phyloP scores from a whole-genome alignment of 2,888 invertebrate species.

The Lasioglossum zephyrum region DNA sequence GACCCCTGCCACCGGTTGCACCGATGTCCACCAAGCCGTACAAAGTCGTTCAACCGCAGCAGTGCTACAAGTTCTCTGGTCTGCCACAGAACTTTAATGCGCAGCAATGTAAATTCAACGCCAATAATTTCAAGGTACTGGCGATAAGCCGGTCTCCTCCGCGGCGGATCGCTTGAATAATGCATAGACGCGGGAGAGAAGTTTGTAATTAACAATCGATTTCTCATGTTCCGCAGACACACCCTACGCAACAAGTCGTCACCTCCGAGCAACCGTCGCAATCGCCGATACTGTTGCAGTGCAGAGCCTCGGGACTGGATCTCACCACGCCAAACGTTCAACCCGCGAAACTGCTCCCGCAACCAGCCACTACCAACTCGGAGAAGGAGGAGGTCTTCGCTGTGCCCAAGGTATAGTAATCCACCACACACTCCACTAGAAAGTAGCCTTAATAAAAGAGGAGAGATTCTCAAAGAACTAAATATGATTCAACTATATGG shows the following conservation, averaged over 20 bases:
- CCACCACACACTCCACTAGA: neutral
- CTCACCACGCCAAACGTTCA: conserved; percentile 79
- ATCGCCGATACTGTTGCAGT: conserved; percentile 78
- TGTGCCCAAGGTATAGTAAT: conserved; percentile 83
- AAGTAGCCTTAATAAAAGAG: too few species aligned
- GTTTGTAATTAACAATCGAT: conserved; percentile 6
- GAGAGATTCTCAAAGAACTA: too few species aligned
- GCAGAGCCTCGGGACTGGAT: conserved; percentile 80
- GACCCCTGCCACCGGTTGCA: conserved; percentile 71
- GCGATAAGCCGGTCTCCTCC: neutral
- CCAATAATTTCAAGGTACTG: conserved; percentile 77
- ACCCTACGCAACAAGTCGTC: conserved; percentile 76
- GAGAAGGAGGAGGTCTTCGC: conserved; percentile 84
- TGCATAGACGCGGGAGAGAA: conserved; percentile 1
- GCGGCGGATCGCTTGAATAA: conserved; percentile 30
- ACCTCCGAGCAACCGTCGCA: conserved; percentile 76
- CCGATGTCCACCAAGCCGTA: conserved; percentile 75
- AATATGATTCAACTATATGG: too few species aligned
- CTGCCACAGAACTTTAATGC: conserved; percentile 76
- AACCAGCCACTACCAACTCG: conserved; percentile 64
- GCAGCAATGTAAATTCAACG: conserved; percentile 80
- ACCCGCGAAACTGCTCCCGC: conserved; percentile 79
- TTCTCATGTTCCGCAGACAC: conserved; percentile 65
- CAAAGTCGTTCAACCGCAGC: conserved; percentile 78
- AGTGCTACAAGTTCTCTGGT: conserved; percentile 79